These are phyloP conservation scores for Zaprionus obscuricornis DNA, from an alignment of 2,888 invertebrate genomes.

Conservation along the genomic window DNA sequence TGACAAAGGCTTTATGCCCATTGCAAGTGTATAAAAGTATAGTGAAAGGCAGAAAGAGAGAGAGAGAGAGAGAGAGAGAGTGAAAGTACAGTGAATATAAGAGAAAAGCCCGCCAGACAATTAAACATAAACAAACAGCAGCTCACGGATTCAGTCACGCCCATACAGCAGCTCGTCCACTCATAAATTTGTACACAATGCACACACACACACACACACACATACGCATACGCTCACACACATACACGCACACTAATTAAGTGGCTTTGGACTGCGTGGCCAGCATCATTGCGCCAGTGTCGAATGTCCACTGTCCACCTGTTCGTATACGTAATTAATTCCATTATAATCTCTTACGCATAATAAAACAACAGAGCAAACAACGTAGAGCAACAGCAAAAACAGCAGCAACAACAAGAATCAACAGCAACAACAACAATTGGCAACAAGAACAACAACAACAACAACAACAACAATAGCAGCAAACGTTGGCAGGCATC, in stretches of 20 bases:
- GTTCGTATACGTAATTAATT: conserved; percentile 75
- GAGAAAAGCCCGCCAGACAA: conserved; percentile 49
- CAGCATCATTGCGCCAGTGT: conserved; percentile 21
- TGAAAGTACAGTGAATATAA: too few species aligned
- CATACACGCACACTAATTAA: conserved; percentile 49
- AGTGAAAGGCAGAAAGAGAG: too few species aligned
- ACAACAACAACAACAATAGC: conserved; percentile 6
- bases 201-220: conserved; percentile 7
- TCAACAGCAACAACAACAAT: not conserved
- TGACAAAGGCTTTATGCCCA: conserved; percentile 30
- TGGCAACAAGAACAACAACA: not conserved
- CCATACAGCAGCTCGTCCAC: conserved; percentile 9
- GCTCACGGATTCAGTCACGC: conserved; percentile 22
- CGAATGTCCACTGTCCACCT: conserved; percentile 52
- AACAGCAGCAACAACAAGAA: not conserved
- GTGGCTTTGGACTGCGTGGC: conserved; percentile 39
- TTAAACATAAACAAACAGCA: conserved; percentile 65
- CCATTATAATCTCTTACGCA: conserved; percentile 76
- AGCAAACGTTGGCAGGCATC: conserved; percentile 31
- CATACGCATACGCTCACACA: not conserved
- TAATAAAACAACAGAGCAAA: conserved; percentile 64
- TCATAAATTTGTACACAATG: conserved; percentile 23
- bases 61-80: too few species aligned
- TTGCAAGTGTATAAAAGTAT: conserved; percentile 38
- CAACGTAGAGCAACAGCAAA: conserved; percentile 25